Conservation (phyloP, 2,888 invertebrate species). For the Meta bourneti region DNA sequence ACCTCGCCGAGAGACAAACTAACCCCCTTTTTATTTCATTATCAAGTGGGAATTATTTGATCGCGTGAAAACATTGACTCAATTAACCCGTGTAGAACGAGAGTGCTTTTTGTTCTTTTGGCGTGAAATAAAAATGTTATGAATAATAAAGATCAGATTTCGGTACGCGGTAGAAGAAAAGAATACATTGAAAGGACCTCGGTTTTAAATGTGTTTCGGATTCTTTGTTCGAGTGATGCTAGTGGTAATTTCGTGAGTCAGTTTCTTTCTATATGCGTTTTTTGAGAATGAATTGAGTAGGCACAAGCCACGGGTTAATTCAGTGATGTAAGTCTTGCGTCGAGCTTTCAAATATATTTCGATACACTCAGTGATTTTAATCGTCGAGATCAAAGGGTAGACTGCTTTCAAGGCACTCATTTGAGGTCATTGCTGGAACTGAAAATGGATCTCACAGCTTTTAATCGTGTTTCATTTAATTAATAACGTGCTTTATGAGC, state of each 20-base stretch:
- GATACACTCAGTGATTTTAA: too few relatives aligned
- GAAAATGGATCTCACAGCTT: too few relatives aligned
- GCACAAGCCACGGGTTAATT: too few relatives aligned
- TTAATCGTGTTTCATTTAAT: too few relatives aligned
- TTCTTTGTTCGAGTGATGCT: slow-evolving; percentile 37
- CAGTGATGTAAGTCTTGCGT: too few relatives aligned
- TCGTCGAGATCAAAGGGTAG: too few relatives aligned
- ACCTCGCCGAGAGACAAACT: slow-evolving; percentile 23
- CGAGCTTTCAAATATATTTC: too few relatives aligned
- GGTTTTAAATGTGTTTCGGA: slow-evolving; percentile 13
- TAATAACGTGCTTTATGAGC: too few relatives aligned
- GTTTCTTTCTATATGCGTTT: neutral
- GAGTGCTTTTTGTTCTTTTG: neutral
- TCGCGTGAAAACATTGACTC: slow-evolving; percentile 9
- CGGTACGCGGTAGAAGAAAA: slow-evolving; percentile 4
- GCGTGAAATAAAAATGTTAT: slow-evolving; percentile 1
- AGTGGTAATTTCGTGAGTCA: slow-evolving; percentile 19
- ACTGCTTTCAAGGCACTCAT: too few relatives aligned
- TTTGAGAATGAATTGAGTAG: neutral
- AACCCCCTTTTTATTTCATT: slow-evolving; percentile 29
- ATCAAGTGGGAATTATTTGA: neutral
- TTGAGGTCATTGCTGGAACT: too few relatives aligned
- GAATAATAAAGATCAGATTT: slow-evolving; percentile 14
- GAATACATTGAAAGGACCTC: slow-evolving; percentile 33
- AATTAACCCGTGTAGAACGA: slow-evolving; percentile 22